A percentile compares a stretch with the other conserved stretches of the same genome.
phyloP scores from a whole-genome alignment of 2,113 vertebrate species.

The Tauraco erythrolophus region DNA sequence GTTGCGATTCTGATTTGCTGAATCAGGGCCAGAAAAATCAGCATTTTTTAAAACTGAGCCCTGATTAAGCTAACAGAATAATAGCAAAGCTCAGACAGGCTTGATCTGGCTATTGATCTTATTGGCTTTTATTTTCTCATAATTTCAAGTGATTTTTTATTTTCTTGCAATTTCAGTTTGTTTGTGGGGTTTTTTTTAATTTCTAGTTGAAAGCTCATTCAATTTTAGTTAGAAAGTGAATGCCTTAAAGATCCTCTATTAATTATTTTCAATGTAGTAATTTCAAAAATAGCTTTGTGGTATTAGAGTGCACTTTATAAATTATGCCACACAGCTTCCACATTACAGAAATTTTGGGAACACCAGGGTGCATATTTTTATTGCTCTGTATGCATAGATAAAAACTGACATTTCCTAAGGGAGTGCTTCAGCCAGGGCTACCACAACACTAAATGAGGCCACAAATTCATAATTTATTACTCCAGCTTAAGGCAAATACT shows the following conservation, averaged over 20 bases:
- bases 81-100: neutral
- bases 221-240: conserved; percentile 2
- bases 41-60: neutral
- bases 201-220: neutral
- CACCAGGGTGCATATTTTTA: conserved; percentile 17
- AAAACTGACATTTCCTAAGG: conserved; percentile 39
- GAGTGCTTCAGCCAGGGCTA: neutral
- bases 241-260: neutral
- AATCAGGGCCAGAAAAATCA: neutral
- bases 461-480: conserved; percentile 57
- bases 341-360: neutral
- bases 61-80: neutral
- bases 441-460: conserved; percentile 36
- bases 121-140: neutral
- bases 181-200: neutral
- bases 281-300: conserved; percentile 45
- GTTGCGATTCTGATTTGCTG: neutral
- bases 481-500: conserved; percentile 8
- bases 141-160: neutral
- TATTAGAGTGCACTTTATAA: neutral
- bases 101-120: neutral
- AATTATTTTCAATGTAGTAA: conserved; percentile 18
- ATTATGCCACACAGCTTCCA: conserved; percentile 10
- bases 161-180: too few species aligned
- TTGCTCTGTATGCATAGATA: neutral